phyloP scores from a whole-genome alignment of 2,113 vertebrate species.

The Riparia riparia region DNA sequence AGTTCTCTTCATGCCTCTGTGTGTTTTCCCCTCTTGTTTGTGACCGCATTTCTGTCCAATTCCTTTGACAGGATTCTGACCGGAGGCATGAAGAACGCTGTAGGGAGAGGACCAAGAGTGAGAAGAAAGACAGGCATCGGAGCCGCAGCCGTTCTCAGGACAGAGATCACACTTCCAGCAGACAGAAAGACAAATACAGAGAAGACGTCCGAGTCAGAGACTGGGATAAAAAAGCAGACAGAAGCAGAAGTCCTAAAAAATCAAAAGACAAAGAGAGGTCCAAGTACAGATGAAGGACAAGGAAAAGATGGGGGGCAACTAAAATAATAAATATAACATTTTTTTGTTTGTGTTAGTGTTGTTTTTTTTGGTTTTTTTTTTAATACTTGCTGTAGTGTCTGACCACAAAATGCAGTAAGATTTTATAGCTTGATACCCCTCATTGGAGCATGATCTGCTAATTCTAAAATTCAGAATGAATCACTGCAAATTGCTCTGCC shows the following conservation, averaged over 20 bases:
- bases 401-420: background rate
- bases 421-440: background rate
- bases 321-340: background rate
- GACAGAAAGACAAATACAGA: constrained; percentile 59
- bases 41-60: background rate
- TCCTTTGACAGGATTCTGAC: constrained; percentile 68
- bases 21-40: background rate
- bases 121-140: constrained; percentile 76
- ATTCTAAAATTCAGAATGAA: background rate
- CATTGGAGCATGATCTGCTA: background rate
- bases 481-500: accelerated
- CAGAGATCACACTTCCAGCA: constrained; percentile 73
- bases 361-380: background rate
- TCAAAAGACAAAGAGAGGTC: constrained; percentile 87
- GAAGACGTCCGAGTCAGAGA: constrained; percentile 66
- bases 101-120: constrained; percentile 76
- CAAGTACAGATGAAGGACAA: constrained; percentile 77
- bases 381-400: background rate
- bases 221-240: constrained; percentile 78
- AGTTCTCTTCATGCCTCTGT: background rate
- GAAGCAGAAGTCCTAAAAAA: constrained; percentile 85
- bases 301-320: background rate
- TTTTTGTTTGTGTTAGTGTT: background rate
- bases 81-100: constrained; percentile 68
- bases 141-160: constrained; percentile 82